Conservation (phyloP, 2,797 vertebrate genomes). For the Pterois miles region DNA sequence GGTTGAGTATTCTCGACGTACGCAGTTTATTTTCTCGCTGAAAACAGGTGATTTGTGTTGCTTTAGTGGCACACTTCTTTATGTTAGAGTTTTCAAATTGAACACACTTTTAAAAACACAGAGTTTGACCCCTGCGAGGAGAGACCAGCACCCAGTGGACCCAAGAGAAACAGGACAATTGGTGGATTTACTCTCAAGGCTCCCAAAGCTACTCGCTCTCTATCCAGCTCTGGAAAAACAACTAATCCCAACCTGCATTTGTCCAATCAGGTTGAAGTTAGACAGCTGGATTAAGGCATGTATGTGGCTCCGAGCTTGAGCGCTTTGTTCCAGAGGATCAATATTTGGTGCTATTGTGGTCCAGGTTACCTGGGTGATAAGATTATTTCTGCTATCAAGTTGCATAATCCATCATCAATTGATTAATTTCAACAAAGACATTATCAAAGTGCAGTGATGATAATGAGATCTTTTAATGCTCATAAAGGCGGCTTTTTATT, state of each 20-base stretch:
- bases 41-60: conserved; percentile 35
- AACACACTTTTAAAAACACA: conserved; percentile 18
- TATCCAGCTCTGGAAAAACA: conserved; percentile 52
- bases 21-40: conserved; percentile 22
- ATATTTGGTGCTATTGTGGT: conserved; percentile 60
- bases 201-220: conserved; percentile 26
- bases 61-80: conserved; percentile 25
- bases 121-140: conserved; percentile 48
- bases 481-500: conserved; percentile 57
- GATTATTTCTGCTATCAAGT: conserved; percentile 39
- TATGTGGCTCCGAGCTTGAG: conserved; percentile 49
- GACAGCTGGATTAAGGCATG: conserved; percentile 54
- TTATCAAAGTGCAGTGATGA: conserved; percentile 65
- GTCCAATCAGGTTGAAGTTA: conserved; percentile 58
- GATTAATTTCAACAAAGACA: conserved; percentile 74
- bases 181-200: conserved; percentile 47
- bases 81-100: conserved; percentile 39
- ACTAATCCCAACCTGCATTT: conserved; percentile 66
- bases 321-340: conserved; percentile 58
- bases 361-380: conserved; percentile 70
- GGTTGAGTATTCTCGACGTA: not conserved
- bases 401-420: conserved; percentile 69
- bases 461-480: conserved; percentile 68
- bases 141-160: conserved; percentile 49
- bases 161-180: conserved; percentile 56